Evolutionary conservation across 2,888 invertebrate genomes (phyloP).

Genomic region (Drosophila heteroneura): DNA sequence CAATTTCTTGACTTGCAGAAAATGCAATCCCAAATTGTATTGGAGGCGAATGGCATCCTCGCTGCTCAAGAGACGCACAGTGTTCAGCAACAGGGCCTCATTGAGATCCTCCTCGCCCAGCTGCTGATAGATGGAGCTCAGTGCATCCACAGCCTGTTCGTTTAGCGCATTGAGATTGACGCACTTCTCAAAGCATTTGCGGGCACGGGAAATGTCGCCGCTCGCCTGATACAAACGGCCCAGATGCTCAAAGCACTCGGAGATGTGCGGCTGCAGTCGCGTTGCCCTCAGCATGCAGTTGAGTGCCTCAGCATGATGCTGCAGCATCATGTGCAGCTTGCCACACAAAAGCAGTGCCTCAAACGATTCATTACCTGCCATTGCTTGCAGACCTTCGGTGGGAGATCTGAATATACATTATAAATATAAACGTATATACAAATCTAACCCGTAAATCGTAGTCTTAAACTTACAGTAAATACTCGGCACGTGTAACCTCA

Average conservation of each 20-base stretch:
- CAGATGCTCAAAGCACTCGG: slow-evolving; percentile 90
- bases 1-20: slow-evolving; percentile 90
- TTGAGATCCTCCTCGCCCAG: slow-evolving; percentile 87
- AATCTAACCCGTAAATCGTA: neutral
- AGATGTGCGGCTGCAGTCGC: slow-evolving; percentile 90
- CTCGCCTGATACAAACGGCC: slow-evolving; percentile 90
- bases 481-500: slow-evolving; percentile 69
- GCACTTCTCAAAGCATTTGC: slow-evolving; percentile 94
- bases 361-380: slow-evolving; percentile 66
- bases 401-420: slow-evolving; percentile 74
- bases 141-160: slow-evolving; percentile 89
- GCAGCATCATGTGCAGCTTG: slow-evolving; percentile 79
- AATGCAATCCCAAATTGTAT: slow-evolving; percentile 93
- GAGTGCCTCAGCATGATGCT: slow-evolving; percentile 88
- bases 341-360: slow-evolving; percentile 76
- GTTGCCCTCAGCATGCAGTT: slow-evolving; percentile 89
- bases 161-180: slow-evolving; percentile 90
- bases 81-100: slow-evolving; percentile 80
- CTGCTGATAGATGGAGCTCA: slow-evolving; percentile 91
- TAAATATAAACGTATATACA: neutral
- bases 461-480: slow-evolving; percentile 66
- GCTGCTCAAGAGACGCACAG: slow-evolving; percentile 85
- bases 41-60: slow-evolving; percentile 90
- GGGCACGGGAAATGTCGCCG: slow-evolving; percentile 90
- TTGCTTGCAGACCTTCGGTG: slow-evolving; percentile 86